These are phyloP conservation scores for Tympanuchus pallidicinctus DNA, from an alignment of 2,113 vertebrate genomes.

Conservation along the genomic window DNA sequence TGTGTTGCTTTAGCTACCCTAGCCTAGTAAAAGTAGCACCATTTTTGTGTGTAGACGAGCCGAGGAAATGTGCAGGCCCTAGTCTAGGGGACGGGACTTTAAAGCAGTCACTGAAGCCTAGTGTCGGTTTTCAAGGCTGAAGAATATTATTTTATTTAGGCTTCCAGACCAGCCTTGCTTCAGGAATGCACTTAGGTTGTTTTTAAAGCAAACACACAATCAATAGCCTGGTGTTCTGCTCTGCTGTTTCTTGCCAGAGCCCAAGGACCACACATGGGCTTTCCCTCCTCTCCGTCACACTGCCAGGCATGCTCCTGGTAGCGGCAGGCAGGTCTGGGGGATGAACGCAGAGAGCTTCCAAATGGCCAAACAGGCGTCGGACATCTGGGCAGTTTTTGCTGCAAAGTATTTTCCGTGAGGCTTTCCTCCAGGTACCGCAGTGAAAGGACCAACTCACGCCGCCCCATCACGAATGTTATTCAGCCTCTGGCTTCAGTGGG, in stretches of 20 bases:
- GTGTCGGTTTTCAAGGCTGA: constrained; percentile 71
- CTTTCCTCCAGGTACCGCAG: constrained; percentile 17
- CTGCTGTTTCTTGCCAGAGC: constrained; percentile 65
- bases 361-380: not conserved
- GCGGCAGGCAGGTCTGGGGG: not conserved
- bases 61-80: constrained; percentile 54
- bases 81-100: constrained; percentile 49
- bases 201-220: constrained; percentile 73
- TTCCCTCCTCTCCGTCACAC: constrained; percentile 20
- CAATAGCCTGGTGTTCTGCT: constrained; percentile 52
- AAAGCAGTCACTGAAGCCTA: constrained; percentile 66
- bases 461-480: not conserved
- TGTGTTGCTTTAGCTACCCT: not conserved
- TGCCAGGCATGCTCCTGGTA: constrained; percentile 23
- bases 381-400: constrained; percentile 52
- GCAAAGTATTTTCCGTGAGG: constrained; percentile 50
- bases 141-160: constrained; percentile 76
- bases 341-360: constrained; percentile 28
- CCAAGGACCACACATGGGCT: constrained; percentile 52
- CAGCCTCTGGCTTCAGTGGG: constrained; percentile 21
- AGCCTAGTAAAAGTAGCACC: constrained; percentile 50
- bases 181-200: constrained; percentile 73
- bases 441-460: constrained; percentile 52
- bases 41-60: constrained; percentile 57
- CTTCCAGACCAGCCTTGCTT: constrained; percentile 66